Evolutionary conservation across 2,888 invertebrate species (phyloP), one percentile per base, ranked within the genome.

Genomic region (Drosophila paracracens): DNA sequence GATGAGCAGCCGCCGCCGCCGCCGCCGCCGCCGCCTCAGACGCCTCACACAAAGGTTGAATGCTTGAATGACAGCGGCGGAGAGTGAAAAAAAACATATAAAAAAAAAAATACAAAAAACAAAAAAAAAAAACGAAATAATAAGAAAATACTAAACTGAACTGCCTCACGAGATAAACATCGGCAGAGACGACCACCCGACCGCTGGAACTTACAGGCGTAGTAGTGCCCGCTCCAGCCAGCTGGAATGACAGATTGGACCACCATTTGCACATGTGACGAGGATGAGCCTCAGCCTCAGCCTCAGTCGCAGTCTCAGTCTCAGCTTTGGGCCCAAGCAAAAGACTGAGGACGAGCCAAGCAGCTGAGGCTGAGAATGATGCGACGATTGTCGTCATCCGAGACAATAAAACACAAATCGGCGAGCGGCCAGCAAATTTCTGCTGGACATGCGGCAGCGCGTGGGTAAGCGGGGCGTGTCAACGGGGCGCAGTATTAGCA

Each of bases 191-290:
- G 81, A 83, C 81, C 83, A 82, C 83, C 83, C 78, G 83, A 82
- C 66, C 62, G 67, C 57, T 62, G 46, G 25, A 73, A 72, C 76
- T 75, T 65, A 64, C 48, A 64, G 66, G 48, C 46, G 46, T 46
- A 8, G 46, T 46, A 25, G 25, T 46, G 46, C 57, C 54, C 43
- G 54, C 48, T 72, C 65, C 79, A 80, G 56, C 73, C 77, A 70
- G 56, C 70, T 74, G 77, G 77, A 81, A 79, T 80, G 79, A 80
- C 79, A 81, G 79, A 80, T 80, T 80, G 81, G 81, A 80, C 79
- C 79, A 80, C 81, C 79, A 74, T 74, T 81, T 64, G 79, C 77
- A 80, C 81, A 80, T 81, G 64, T 76, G 80, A 76, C 54, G 80
- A 80, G 61, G 68, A 79, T 62, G 71, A 75, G 48, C 7, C 35